phyloP scores from a whole-genome alignment of 2,113 vertebrate species.

The Martes martes region DNA sequence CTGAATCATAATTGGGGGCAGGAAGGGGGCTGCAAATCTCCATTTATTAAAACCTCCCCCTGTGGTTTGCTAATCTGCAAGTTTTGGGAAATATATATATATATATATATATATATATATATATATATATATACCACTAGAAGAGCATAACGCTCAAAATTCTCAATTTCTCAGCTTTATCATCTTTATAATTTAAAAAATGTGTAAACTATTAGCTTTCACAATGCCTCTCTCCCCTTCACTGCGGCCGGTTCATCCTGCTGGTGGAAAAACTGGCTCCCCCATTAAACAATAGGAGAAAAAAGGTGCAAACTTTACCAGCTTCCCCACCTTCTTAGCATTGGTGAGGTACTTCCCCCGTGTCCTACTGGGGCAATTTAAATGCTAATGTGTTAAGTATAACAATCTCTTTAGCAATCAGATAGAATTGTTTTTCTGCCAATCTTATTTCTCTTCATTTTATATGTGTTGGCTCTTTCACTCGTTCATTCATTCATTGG shows the following conservation, averaged over 20 bases:
- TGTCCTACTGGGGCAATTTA: slow-evolving; percentile 11
- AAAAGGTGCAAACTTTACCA: not conserved
- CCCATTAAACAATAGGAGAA: not conserved
- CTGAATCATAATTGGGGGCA: not conserved
- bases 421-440: not conserved
- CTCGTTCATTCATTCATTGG: not conserved
- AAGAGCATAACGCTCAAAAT: not conserved
- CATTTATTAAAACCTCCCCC: not conserved
- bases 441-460: not conserved
- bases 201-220: not conserved
- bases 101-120: too few relatives aligned
- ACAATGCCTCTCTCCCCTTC: not conserved
- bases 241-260: not conserved
- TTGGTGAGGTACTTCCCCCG: not conserved
- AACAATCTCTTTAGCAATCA: not conserved
- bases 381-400: slow-evolving; percentile 55
- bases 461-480: not conserved
- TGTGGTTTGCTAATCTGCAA: not conserved
- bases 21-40: not conserved
- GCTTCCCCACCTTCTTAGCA: not conserved
- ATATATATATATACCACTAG: not conserved
- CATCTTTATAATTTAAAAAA: not conserved
- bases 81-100: not conserved
- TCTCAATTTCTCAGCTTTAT: not conserved
- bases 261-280: not conserved